Percentiles rank a stretch among this genome's conserved stretches.
Conservation (phyloP, 2,888 invertebrate species). For the Erebia epiphron region DNA sequence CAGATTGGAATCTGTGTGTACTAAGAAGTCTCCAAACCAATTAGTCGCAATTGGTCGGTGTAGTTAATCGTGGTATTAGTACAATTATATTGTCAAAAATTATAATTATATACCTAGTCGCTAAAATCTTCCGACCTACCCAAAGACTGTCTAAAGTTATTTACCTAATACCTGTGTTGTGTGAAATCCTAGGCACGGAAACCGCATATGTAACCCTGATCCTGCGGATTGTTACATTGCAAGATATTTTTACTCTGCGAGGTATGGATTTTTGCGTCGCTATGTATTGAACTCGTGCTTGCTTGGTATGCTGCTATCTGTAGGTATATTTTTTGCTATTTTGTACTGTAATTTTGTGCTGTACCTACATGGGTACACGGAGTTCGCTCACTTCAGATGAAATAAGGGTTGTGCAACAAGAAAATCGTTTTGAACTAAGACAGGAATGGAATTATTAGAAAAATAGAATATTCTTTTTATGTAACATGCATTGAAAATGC, state of each 20-base stretch:
- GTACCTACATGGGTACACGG: too few species aligned
- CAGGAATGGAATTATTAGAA: not conserved
- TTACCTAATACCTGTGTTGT: conserved; percentile 71
- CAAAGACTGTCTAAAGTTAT: conserved; percentile 82
- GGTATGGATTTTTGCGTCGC: not conserved
- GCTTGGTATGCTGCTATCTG: not conserved
- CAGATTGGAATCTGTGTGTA: conserved; percentile 6
- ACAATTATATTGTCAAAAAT: conserved; percentile 44
- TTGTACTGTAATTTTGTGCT: too few species aligned
- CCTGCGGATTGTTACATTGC: conserved; percentile 67
- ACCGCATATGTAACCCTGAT: conserved; percentile 58
- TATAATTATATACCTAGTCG: conserved; percentile 63
- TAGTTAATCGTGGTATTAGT: conserved; percentile 61
- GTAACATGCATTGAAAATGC: too few species aligned
- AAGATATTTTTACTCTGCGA: conserved; percentile 24
- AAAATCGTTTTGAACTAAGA: not conserved
- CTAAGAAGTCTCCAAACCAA: conserved; percentile 20
- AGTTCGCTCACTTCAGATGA: conserved; percentile 9
- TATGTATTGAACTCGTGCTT: too few species aligned
- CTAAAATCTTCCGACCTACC: conserved; percentile 83
- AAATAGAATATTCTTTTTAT: not conserved
- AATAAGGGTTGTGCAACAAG: conserved; percentile 11
- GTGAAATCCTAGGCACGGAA: conserved; percentile 66
- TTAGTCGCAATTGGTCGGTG: conserved; percentile 52
- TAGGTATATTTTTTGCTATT: not conserved